Base-by-base conservation (phyloP, 1,140 invertebrate genomes). In the Drosophila murphyi region DNA sequence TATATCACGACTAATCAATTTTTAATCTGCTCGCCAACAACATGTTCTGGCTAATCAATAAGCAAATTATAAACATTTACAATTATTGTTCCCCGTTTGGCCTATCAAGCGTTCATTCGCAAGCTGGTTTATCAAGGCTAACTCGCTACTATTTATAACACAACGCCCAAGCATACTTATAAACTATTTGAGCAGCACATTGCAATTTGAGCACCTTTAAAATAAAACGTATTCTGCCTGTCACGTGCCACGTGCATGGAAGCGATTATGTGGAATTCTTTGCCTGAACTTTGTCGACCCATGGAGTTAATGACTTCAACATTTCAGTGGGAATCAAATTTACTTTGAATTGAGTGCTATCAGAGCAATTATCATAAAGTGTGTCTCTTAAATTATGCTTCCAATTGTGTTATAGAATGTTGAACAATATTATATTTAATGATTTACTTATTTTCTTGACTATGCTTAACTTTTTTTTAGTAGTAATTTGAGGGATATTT, bases 61-160 rank as follows among this genome's bases (percentile, higher is more conserved):
- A 78, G 78, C 70, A 86, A 82, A 89, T 83, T 88, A 78, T 83
- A 83, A 88, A 83, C 80, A 88, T 88, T 88, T 88, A 88, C 82
- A 88, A 87, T 83, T 80, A 87, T 67, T 74, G 55, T n/a, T 41
- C 35, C n/a, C 35, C 20, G 37, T 63, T 69, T 32, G 65, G 72
- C 76, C 80, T 87, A 87, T 87, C 83, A 78, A 75, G 57, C 50
- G 20, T 8, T 28, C 28, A 31, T n/a, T 62, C 35, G 35, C 52
- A 59, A 70, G 73, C 48, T 62, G 43, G 68, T 69, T 83, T 88
- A 87, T 83, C 85, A 87, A 80, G 76, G 79, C 79, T 68, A 78
- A 35, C 48, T 10, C 29, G 34, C 50, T 34, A 55, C 82, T 82
- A 82, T 88, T 86, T 76, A 68, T 87, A 79, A 61, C 32, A n/a